Evolutionary conservation across 2,797 vertebrate species (phyloP), one percentile per base, ranked within the genome.

Genomic region (Sphenopsis melanotis): DNA sequence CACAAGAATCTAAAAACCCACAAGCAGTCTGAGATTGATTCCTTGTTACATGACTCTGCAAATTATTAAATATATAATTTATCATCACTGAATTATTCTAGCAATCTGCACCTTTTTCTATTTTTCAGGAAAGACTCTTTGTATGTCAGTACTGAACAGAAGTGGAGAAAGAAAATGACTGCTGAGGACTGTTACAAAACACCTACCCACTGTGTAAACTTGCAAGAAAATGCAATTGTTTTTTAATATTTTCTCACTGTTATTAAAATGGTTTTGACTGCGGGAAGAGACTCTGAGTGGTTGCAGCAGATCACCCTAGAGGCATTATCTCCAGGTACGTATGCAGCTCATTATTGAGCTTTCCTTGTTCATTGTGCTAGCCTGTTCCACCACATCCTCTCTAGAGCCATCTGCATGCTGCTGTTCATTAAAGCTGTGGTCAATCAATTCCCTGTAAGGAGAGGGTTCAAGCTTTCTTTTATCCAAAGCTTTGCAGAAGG

Each of bases 401-500:
- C 50, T n/a, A 57, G 57, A 80, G 34, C 27, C 7, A 47, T 41
- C 50, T 1, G 0, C 6, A 1, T 74, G 49, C 32, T 95, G 49
- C 37, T 3, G 2, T 69, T 89, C 81, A 52, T 30, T 84, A 91
- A 83, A 92, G 18, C 46, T 69, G 29, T 57, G 16, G 69, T 71
- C 0, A 1, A 65, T 61, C 53, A 74, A 0, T 53, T 83, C 42
- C 50, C 39, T 68, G 29, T 30, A 64, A 77, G 53, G 46, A 87
- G 23, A 69, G 29, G 22, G 66, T 76, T 71, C n/a, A 39, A 32
- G 10, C 64, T 56, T 61, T 56, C 56, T 91, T 94, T 92, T 81
- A 69, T 85, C 91, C 76, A 85, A 26, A 91, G 21, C 10, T 77
- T 79, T 86, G 71, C 32, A 57, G 66, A 72, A 37, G 21, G 12